Conservation (phyloP, 1,140 invertebrate genomes). For the Drosophila burlai region DNA sequence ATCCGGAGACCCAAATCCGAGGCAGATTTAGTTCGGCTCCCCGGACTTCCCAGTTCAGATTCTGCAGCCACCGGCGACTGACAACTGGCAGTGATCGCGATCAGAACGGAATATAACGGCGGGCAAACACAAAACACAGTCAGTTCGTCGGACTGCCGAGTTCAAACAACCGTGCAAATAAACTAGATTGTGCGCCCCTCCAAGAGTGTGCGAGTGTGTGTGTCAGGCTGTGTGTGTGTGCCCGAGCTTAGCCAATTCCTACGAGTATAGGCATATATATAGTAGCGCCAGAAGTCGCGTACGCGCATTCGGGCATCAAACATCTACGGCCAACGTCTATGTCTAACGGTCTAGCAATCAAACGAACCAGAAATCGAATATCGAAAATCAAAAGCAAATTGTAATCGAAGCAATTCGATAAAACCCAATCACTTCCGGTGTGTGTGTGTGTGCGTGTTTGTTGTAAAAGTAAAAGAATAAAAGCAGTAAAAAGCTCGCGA, state of each 20-base stretch:
- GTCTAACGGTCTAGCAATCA: slow-evolving; percentile 41
- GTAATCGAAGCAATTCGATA: slow-evolving; percentile 24
- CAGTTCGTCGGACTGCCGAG: slow-evolving; percentile 51
- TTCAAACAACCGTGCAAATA: slow-evolving; percentile 73
- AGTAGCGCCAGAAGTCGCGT: slow-evolving; percentile 71
- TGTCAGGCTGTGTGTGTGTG: slow-evolving; percentile 11
- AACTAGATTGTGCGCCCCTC: slow-evolving; percentile 70
- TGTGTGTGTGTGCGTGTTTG: slow-evolving; percentile 12
- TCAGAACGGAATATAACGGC: slow-evolving; percentile 40
- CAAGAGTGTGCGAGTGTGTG: slow-evolving; percentile 15
- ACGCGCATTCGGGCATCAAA: slow-evolving; percentile 68
- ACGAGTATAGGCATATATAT: slow-evolving; percentile 68
- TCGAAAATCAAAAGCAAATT: slow-evolving; percentile 9
- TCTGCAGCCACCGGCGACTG: slow-evolving; percentile 59
- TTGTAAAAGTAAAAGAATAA: slow-evolving; percentile 30
- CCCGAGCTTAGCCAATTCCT: slow-evolving; percentile 58
- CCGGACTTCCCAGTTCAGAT: slow-evolving; percentile 56
- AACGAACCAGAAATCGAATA: slow-evolving; percentile 35
- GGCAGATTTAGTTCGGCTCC: slow-evolving; percentile 53
- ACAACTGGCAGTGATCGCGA: slow-evolving; percentile 33
- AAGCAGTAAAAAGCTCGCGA: slow-evolving; percentile 20
- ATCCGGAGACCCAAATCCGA: slow-evolving; percentile 59
- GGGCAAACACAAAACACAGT: slow-evolving; percentile 44
- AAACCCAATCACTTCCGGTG: slow-evolving; percentile 63
- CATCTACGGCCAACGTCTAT: slow-evolving; percentile 43